A percentile compares a stretch with the other conserved stretches of the same genome.
Evolutionary conservation across 2,113 vertebrate species (phyloP).

Genomic region (Neolamprologus devosi): DNA sequence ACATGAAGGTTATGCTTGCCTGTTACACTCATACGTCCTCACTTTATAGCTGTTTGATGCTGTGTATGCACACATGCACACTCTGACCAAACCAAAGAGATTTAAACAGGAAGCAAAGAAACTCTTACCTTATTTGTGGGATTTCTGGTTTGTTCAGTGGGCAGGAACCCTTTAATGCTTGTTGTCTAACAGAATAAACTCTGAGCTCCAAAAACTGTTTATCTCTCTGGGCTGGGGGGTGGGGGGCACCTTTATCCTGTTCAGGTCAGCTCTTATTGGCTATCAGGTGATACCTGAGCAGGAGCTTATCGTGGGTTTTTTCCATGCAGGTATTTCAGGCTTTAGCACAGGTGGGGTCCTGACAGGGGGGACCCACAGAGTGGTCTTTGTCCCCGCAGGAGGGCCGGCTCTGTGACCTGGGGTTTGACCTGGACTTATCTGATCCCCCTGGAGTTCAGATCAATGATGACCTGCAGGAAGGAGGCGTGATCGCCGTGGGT

Average conservation of each 20-base stretch:
- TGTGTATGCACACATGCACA: background rate
- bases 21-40: accelerated
- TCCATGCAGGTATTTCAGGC: constrained; percentile 2
- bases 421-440: constrained; percentile 23
- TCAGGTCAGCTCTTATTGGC: background rate
- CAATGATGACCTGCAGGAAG: background rate
- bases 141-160: background rate
- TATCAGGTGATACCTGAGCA: constrained; percentile 38
- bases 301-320: constrained; percentile 8
- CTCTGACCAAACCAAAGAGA: accelerated
- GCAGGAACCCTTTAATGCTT: background rate
- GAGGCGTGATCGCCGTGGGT: background rate
- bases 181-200: background rate
- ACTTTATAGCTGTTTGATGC: background rate
- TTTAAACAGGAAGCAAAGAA: background rate
- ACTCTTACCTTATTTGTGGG: background rate
- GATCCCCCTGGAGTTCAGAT: constrained; percentile 2
- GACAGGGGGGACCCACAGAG: constrained; percentile 13
- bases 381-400: constrained; percentile 30
- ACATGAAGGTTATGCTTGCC: accelerated
- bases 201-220: background rate
- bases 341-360: background rate
- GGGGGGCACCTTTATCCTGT: background rate
- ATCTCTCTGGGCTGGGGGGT: background rate
- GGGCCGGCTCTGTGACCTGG: constrained; percentile 3